Evolutionary conservation across 2,113 vertebrate genomes (phyloP).

Genomic region (Cinclus mexicanus): DNA sequence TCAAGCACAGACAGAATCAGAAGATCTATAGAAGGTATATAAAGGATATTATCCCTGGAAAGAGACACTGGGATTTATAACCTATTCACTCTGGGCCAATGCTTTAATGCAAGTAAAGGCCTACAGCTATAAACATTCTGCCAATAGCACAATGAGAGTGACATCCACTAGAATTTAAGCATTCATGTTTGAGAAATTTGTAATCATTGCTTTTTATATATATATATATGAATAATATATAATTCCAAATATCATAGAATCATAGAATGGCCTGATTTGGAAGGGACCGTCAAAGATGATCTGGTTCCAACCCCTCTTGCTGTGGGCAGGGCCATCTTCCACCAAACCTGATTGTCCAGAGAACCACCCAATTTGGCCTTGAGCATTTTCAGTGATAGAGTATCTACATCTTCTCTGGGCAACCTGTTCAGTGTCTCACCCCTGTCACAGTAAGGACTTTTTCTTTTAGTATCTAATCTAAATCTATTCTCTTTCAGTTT

Average conservation of each 20-base stretch:
- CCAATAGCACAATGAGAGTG: background rate
- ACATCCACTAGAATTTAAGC: background rate
- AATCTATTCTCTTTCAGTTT: background rate
- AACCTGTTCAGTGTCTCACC: background rate
- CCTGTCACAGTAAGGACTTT: background rate
- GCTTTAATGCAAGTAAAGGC: slow-evolving; percentile 13
- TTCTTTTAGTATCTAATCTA: background rate
- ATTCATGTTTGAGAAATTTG: background rate
- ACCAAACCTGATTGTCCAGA: background rate
- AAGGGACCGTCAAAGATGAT: background rate
- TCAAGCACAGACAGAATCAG: background rate
- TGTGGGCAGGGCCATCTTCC: background rate
- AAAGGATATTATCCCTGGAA: slow-evolving; percentile 7
- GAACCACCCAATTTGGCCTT: background rate
- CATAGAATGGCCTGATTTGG: background rate
- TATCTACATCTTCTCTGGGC: background rate
- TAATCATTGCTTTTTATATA: background rate
- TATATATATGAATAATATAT: background rate
- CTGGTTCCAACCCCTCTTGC: background rate
- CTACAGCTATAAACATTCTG: background rate
- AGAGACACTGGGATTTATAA: slow-evolving; percentile 13
- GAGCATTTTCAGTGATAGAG: background rate
- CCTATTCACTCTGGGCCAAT: background rate
- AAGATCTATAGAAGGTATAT: slow-evolving; percentile 25
- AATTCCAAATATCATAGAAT: background rate